Evolutionary conservation across 1,140 invertebrate species (phyloP), one percentile per base, ranked within the genome.

Genomic region (Cataglyphis hispanica): DNA sequence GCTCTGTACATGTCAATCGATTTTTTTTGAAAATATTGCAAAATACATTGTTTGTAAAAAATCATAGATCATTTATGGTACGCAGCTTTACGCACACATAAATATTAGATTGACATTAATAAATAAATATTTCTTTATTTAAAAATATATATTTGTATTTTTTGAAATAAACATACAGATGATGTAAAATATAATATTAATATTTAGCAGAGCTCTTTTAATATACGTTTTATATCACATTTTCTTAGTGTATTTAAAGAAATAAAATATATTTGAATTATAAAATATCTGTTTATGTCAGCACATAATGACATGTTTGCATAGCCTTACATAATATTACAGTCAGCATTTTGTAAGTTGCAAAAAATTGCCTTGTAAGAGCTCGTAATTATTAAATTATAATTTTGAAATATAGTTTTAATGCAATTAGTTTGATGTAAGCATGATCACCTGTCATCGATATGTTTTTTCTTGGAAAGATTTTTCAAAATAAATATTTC

Each of bases 81-180:
- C n/a, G 46, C 25, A 69, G 7, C 6, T 37, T 27, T 25, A 43
- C 11, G 13, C 43, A 13, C 1, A 43, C 3, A 13, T 13, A 43
- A 43, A 43, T 43, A 43, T 3, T 46, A 27, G 0, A 46, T 46
- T 69, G 5, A 16, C 16, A 50, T n/a, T 7, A n/a, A 50, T 50
- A 13, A 46, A 1, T 50, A 31, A 27, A 25, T 7, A 31, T 22
- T 22, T 27, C 8, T 46, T 50, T 16, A 19, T 69, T 67, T 22
- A 43, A 43, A 43, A 43, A 22, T 67, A 67, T n/a, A 67, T 25
- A 67, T 67, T 43, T 66, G 43, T 27, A 69, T 10, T 27, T 27
- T 6, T 69, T 13, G 46, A 7, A 67, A 40, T 66, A 40, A 7
- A 25, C 8, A 40, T 40, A 67, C 11, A 25, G n/a, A 46, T 46